Conservation (phyloP, 2,797 vertebrate species). For the Eospalax fontanierii region DNA sequence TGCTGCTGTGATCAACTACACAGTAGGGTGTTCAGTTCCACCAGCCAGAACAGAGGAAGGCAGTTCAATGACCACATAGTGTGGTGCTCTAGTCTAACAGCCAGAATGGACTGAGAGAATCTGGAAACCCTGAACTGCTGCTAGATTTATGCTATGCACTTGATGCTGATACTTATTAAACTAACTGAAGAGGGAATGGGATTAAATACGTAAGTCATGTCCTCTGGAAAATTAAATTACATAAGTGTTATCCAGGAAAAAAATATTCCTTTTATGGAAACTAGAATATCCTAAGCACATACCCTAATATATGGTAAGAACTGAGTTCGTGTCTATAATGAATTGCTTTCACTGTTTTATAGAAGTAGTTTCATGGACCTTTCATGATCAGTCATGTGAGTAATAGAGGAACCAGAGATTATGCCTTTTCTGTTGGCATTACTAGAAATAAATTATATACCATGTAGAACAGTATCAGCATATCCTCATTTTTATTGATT, state of each 20-base stretch:
- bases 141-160: conserved; percentile 57
- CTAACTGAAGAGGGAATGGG: conserved; percentile 66
- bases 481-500: background rate
- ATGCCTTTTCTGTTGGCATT: conserved; percentile 2
- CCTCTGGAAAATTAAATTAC: conserved; percentile 64
- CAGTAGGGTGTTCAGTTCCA: background rate
- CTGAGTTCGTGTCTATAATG: conserved; percentile 54
- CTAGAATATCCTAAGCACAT: conserved; percentile 49
- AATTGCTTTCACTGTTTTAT: conserved; percentile 69
- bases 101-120: background rate
- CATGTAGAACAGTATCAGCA: background rate
- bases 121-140: background rate
- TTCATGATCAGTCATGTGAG: conserved; percentile 46
- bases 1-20: background rate
- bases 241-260: conserved; percentile 39
- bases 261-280: conserved; percentile 46
- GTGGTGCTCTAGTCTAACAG: background rate
- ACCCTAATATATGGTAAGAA: conserved; percentile 63
- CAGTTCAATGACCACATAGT: background rate
- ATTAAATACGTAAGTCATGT: conserved; percentile 69
- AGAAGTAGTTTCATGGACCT: conserved; percentile 57
- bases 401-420: background rate
- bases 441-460: conserved; percentile 49
- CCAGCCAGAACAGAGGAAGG: background rate
- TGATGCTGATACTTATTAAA: conserved; percentile 62